Percentiles rank a stretch among this genome's conserved stretches.
Conservation (phyloP, 2,888 invertebrate species). For the Carpatolechia fugitivella region DNA sequence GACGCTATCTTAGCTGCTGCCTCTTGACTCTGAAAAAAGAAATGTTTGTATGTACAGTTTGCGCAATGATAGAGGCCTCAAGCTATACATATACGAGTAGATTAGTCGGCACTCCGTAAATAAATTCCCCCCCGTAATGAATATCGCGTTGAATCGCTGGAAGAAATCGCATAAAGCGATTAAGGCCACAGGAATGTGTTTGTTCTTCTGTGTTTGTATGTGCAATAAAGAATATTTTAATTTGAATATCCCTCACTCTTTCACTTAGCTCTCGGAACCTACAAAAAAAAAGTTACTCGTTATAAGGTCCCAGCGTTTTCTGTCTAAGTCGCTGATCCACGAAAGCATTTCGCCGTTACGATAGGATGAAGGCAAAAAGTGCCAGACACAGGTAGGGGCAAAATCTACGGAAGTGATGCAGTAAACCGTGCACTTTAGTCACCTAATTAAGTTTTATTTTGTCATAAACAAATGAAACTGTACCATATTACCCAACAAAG, state of each 20-base stretch:
- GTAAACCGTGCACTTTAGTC: no score
- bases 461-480: no score
- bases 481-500: no score
- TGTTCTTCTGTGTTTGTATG: no score
- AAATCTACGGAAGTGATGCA: no score
- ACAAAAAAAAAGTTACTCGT: neutral
- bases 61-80: neutral
- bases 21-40: slow-evolving; percentile 65
- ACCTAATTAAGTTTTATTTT: no score
- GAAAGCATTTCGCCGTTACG: no score
- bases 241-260: neutral
- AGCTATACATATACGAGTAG: neutral
- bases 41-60: neutral
- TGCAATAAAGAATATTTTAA: neutral
- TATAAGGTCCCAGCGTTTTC: neutral
- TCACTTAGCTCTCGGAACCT: no score
- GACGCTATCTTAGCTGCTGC: slow-evolving; percentile 61
- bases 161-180: neutral
- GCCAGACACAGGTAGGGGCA: no score
- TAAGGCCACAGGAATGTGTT: no score
- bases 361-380: no score
- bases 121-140: neutral
- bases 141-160: neutral
- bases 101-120: neutral
- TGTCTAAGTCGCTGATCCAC: no score